Percentiles rank a stretch among this genome's conserved stretches.
Conservation (phyloP, 2,888 invertebrate species). For the Anticlea derivata region DNA sequence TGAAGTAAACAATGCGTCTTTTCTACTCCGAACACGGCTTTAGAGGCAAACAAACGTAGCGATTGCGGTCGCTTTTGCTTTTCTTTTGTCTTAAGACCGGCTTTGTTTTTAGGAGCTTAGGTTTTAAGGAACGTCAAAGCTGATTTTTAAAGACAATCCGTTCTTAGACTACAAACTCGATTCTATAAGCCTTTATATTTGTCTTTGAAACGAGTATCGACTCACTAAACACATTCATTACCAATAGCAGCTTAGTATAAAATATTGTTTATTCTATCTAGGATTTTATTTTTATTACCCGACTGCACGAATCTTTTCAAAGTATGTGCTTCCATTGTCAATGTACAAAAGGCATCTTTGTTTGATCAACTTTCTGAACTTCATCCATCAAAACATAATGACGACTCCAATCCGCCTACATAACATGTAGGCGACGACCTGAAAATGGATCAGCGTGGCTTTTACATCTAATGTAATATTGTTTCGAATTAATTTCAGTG, state of each 20-base stretch:
- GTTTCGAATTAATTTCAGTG: too few relatives aligned
- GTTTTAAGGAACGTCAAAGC: constrained; percentile 26
- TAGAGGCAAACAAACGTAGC: constrained; percentile 40
- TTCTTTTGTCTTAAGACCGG: constrained; percentile 38
- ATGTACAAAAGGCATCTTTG: too few relatives aligned
- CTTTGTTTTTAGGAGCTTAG: constrained; percentile 36
- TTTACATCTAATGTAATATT: background rate
- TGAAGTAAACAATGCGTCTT: constrained; percentile 40
- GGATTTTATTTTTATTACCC: too few relatives aligned
- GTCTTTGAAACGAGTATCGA: too few relatives aligned
- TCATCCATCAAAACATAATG: constrained; percentile 1
- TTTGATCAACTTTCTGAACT: too few relatives aligned
- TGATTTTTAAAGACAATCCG: constrained; percentile 17
- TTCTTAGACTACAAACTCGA: background rate
- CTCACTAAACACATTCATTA: too few relatives aligned
- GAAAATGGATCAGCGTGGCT: background rate
- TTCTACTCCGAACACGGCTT: constrained; percentile 37
- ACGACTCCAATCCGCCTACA: too few relatives aligned
- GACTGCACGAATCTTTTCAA: too few relatives aligned
- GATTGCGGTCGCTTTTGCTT: constrained; percentile 40
- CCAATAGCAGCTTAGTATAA: too few relatives aligned
- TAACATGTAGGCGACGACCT: too few relatives aligned
- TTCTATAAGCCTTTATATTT: background rate
- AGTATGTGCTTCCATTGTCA: too few relatives aligned
- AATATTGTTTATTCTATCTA: too few relatives aligned